Evolutionary conservation across 2,797 vertebrate species (phyloP).

Genomic region (Limnodromus scolopaceus): DNA sequence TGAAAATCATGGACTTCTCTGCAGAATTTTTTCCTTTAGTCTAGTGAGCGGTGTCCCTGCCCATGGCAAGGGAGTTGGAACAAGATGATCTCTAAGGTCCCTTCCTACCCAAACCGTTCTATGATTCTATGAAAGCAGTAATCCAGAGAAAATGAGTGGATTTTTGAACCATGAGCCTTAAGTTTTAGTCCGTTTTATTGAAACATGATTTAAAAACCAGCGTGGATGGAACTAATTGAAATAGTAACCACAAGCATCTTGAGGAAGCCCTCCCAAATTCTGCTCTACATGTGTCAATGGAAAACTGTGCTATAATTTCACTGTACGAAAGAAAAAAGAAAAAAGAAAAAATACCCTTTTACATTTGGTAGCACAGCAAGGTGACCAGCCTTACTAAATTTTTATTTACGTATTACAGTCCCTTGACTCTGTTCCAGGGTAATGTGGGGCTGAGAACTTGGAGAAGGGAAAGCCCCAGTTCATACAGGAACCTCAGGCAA

Average conservation of each 20-base stretch:
- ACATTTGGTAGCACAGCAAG: background rate
- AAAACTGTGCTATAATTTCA: background rate
- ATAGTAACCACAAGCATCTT: background rate
- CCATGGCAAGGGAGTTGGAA: no score
- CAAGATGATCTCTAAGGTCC: no score
- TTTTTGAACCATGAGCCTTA: background rate
- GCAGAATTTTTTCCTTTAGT: background rate
- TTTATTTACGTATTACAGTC: background rate
- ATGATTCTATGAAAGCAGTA: background rate
- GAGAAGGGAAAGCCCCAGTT: background rate
- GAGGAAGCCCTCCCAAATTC: background rate
- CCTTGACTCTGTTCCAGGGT: background rate
- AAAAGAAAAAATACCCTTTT: background rate
- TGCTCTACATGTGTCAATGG: background rate
- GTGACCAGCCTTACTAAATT: background rate
- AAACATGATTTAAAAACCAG: background rate
- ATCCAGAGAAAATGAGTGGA: background rate
- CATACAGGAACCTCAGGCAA: background rate
- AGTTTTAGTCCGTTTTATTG: background rate
- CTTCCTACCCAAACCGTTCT: no score
- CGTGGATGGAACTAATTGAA: background rate
- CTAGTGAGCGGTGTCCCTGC: no score
- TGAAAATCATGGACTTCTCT: background rate
- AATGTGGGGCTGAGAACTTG: background rate
- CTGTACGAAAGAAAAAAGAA: background rate